A percentile compares a stretch with the other conserved stretches of the same genome.
Conservation (phyloP, 2,888 invertebrate species). For the Lissocephala sabroskyi region DNA sequence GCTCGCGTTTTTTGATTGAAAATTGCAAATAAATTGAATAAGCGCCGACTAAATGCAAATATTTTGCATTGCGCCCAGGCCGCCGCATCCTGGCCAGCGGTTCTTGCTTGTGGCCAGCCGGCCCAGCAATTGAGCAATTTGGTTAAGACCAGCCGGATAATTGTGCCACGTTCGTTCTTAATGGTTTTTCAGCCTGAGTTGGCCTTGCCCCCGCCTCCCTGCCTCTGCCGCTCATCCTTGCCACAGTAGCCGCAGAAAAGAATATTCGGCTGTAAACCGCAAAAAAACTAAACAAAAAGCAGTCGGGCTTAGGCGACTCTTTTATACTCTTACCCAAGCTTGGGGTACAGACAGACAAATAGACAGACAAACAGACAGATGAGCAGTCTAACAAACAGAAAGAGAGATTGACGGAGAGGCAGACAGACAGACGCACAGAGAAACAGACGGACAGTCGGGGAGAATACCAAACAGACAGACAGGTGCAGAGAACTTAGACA, state of each 20-base stretch:
- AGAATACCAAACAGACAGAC: no score
- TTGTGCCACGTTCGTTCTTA: conserved; percentile 58
- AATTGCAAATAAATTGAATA: conserved; percentile 64
- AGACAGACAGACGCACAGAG: no score
- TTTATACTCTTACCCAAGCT: no score
- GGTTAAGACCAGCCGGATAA: conserved; percentile 43
- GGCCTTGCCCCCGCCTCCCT: background rate
- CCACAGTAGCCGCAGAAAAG: conserved; percentile 2
- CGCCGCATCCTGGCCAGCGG: background rate
- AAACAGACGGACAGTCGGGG: no score
- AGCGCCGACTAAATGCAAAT: conserved; percentile 51
- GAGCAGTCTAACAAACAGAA: no score
- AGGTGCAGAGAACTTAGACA: no score
- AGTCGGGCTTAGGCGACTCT: no score
- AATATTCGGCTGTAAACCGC: conserved; percentile 1
- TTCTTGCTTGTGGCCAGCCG: conserved; percentile 6
- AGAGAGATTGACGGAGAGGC: no score
- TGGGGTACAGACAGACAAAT: no score
- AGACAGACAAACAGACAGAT: no score
- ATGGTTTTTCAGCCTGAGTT: conserved; percentile 22
- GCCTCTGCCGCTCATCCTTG: no score
- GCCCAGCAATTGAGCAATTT: conserved; percentile 59
- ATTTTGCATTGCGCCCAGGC: conserved; percentile 23
- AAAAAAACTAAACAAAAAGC: no score
- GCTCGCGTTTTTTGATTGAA: conserved; percentile 54